Conservation (phyloP, 2,888 invertebrate genomes). For the Oscheius sp. region DNA sequence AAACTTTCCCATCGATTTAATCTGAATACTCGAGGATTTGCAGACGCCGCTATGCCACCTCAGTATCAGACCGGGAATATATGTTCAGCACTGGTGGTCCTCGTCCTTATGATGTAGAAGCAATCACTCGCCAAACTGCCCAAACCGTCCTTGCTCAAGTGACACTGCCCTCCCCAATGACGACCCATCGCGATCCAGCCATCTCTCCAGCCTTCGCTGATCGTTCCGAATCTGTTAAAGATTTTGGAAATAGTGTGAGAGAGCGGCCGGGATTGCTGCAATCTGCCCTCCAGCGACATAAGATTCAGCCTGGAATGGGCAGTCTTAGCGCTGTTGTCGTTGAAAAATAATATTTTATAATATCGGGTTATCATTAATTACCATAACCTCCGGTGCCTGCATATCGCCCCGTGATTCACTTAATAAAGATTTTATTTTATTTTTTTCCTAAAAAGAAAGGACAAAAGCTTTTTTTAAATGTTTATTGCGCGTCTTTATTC, state of each 20-base stretch:
- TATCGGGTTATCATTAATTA: constrained; percentile 16
- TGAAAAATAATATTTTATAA: neutral
- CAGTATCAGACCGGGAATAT: constrained; percentile 49
- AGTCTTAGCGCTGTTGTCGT: constrained; percentile 19
- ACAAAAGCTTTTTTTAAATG: too few species aligned
- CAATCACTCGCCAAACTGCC: constrained; percentile 61
- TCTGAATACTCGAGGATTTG: too few species aligned
- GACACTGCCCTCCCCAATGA: constrained; percentile 57
- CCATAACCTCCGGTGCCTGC: constrained; percentile 21
- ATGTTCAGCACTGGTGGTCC: constrained; percentile 65
- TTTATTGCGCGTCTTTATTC: too few species aligned
- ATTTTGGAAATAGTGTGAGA: constrained; percentile 47
- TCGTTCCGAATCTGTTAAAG: constrained; percentile 37
- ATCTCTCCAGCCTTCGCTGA: constrained; percentile 31
- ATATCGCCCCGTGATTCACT: constrained; percentile 22
- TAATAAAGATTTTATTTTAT: too few species aligned
- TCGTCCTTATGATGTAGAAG: constrained; percentile 67
- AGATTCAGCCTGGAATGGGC: constrained; percentile 13
- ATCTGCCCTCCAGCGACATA: constrained; percentile 11
- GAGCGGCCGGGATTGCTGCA: constrained; percentile 31
- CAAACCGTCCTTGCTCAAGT: constrained; percentile 58
- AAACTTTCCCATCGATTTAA: too few species aligned
- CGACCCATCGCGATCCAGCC: constrained; percentile 16
- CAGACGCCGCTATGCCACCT: constrained; percentile 20
- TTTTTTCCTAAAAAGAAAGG: too few species aligned